Evolutionary conservation across 2,888 invertebrate genomes (phyloP).

Genomic region (Acanthacorydalis orientalis): DNA sequence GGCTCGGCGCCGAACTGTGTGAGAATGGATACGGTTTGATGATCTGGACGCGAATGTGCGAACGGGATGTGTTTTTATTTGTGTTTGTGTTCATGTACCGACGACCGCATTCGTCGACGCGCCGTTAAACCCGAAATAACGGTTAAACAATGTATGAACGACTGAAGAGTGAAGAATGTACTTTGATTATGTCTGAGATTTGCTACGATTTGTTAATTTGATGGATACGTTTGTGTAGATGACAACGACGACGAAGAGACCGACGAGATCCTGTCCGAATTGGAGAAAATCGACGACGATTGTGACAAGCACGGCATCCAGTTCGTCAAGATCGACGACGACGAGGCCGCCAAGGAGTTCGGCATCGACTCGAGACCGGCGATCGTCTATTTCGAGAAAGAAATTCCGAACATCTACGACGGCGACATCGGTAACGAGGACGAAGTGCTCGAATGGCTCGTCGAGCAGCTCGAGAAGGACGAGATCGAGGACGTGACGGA

Average conservation of each 20-base stretch:
- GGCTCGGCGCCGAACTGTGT: too few relatives aligned
- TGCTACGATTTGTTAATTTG: too few relatives aligned
- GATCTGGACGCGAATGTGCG: too few relatives aligned
- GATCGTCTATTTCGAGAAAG: constrained; percentile 85
- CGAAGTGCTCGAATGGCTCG: constrained; percentile 74
- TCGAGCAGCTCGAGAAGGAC: constrained; percentile 75
- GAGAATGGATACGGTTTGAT: too few relatives aligned
- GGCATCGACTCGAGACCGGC: constrained; percentile 70
- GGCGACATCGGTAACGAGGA: constrained; percentile 81
- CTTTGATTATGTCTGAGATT: too few relatives aligned
- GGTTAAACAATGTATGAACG: too few relatives aligned
- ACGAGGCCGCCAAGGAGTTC: constrained; percentile 65
- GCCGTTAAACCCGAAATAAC: too few relatives aligned
- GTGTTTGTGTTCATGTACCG: too few relatives aligned
- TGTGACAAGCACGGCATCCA: constrained; percentile 84
- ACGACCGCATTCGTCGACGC: too few relatives aligned
- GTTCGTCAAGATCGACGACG: constrained; percentile 84
- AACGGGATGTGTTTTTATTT: too few relatives aligned
- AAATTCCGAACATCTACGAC: constrained; percentile 83
- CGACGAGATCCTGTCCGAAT: constrained; percentile 65
- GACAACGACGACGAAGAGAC: constrained; percentile 82
- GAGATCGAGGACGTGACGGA: constrained; percentile 92
- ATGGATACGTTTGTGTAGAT: too few relatives aligned
- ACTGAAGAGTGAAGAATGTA: too few relatives aligned
- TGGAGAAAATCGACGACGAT: constrained; percentile 88